Conservation (phyloP, 2,113 vertebrate genomes). For the Clinocottus analis region DNA sequence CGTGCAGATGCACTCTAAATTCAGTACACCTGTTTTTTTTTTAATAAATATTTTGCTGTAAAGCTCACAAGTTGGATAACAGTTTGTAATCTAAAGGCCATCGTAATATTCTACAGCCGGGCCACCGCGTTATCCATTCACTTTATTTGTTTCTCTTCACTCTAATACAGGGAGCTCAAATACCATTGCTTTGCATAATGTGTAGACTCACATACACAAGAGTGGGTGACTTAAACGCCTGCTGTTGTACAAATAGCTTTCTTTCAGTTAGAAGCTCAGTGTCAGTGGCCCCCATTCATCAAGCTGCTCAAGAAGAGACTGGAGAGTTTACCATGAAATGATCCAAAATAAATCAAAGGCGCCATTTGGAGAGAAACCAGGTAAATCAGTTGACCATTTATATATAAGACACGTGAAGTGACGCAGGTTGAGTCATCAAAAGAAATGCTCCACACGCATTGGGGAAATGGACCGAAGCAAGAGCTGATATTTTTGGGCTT, state of each 20-base stretch:
- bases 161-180: conserved; percentile 38
- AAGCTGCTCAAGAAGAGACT: conserved; percentile 21
- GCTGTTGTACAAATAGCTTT: conserved; percentile 49
- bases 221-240: conserved; percentile 38
- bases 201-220: conserved; percentile 16
- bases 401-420: conserved; percentile 16
- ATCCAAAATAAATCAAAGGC: conserved; percentile 42
- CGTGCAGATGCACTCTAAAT: neutral
- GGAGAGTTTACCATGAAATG: conserved; percentile 2
- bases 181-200: conserved; percentile 57
- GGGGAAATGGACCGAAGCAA: neutral
- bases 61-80: neutral
- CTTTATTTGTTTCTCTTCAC: conserved; percentile 46
- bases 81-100: no score
- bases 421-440: neutral
- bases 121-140: conserved; percentile 23
- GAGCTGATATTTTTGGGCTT: neutral
- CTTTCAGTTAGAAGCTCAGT: conserved; percentile 18
- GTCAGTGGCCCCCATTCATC: conserved; percentile 57
- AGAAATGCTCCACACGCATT: neutral
- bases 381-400: conserved; percentile 7
- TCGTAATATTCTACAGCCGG: no score
- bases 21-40: neutral
- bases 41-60: neutral
- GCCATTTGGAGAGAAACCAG: conserved; percentile 8